Percentiles rank a stretch among this genome's conserved stretches.
phyloP scores from a whole-genome alignment of 2,113 vertebrate species.

The Labeo rohita region DNA sequence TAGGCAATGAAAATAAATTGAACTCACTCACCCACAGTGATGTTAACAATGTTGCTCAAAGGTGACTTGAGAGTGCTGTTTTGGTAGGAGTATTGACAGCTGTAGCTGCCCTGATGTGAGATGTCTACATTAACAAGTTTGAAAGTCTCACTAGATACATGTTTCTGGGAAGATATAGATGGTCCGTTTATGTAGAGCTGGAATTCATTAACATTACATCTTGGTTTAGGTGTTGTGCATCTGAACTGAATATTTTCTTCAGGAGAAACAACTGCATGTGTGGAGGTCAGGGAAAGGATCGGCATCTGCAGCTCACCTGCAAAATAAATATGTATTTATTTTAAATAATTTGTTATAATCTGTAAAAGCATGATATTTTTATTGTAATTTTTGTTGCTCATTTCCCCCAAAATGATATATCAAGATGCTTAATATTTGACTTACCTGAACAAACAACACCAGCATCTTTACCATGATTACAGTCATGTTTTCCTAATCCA shows the following conservation, averaged over 20 bases:
- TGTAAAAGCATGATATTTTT: too few species aligned
- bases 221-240: too few species aligned
- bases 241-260: too few species aligned
- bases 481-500: slow-evolving; percentile 50
- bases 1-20: too few species aligned
- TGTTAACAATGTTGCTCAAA: slow-evolving; percentile 25
- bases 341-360: background rate
- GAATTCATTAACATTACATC: too few species aligned
- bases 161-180: background rate
- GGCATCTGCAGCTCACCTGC: slow-evolving; percentile 64
- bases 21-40: slow-evolving; percentile 51
- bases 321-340: slow-evolving; percentile 9
- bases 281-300: background rate
- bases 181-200: background rate
- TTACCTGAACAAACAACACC: slow-evolving; percentile 63
- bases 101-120: slow-evolving; percentile 48
- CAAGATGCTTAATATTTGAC: background rate
- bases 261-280: too few species aligned
- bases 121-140: slow-evolving; percentile 1
- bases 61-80: slow-evolving; percentile 11
- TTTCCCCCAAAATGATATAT: background rate
- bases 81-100: slow-evolving; percentile 48
- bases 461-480: slow-evolving; percentile 66
- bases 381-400: too few species aligned
- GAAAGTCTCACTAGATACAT: slow-evolving; percentile 9